These are phyloP conservation scores for Magallana ariakensis DNA, from an alignment of 1,140 invertebrate genomes.

Conservation along the genomic window DNA sequence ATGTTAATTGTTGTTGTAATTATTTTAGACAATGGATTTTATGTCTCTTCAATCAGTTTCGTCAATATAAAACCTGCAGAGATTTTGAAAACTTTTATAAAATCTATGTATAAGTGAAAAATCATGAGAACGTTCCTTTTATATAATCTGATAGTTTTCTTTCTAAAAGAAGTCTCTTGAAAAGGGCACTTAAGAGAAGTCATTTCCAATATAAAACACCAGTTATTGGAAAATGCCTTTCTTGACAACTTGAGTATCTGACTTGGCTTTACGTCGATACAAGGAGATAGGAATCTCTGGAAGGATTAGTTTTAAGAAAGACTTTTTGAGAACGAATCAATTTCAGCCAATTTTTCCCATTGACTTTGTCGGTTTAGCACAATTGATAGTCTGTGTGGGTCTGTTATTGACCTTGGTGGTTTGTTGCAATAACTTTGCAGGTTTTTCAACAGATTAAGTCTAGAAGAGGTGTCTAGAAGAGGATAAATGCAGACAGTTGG, in stretches of 20 bases:
- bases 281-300: slow-evolving; percentile 4
- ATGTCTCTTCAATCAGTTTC: no score
- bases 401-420: not conserved
- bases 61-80: no score
- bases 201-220: not conserved
- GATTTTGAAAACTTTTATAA: no score
- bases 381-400: not conserved
- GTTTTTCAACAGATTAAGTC: not conserved
- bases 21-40: no score
- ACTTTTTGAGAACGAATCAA: not conserved
- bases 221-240: not conserved
- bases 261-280: slow-evolving; percentile 6
- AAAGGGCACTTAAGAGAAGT: not conserved
- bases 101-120: no score
- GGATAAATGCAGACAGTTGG: no score
- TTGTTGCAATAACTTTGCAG: not conserved
- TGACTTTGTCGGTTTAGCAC: not conserved
- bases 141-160: no score
- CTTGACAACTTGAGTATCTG: slow-evolving; percentile 25
- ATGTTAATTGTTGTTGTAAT: no score
- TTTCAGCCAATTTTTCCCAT: not conserved
- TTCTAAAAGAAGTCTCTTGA: no score
- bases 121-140: no score
- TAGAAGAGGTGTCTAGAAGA: no score
- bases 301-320: slow-evolving; percentile 1